These are phyloP conservation scores for Genyomyrus donnyi DNA, from an alignment of 2,113 vertebrate species.

Conservation along the genomic window DNA sequence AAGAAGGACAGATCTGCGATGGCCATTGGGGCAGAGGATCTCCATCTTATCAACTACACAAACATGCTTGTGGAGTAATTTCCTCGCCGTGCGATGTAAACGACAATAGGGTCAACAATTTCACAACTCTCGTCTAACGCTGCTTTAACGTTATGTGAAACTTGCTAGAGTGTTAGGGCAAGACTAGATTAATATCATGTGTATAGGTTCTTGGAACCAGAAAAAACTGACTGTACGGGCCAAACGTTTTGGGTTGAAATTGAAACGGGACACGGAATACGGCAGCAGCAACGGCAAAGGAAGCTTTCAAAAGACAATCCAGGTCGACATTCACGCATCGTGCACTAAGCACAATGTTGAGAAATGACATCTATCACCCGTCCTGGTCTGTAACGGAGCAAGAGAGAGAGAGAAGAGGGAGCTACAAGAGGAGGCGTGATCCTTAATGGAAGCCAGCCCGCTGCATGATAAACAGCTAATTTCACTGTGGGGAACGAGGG, in stretches of 20 bases:
- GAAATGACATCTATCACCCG: conserved; percentile 35
- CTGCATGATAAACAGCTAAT: conserved; percentile 49
- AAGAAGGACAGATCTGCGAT: background rate
- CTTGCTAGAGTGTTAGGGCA: background rate
- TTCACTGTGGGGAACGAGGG: conserved; percentile 46
- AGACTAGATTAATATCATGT: background rate
- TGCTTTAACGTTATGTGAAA: background rate
- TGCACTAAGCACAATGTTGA: conserved; percentile 16
- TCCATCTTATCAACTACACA: background rate
- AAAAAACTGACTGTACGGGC: background rate
- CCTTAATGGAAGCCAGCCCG: conserved; percentile 42
- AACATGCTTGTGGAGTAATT: background rate
- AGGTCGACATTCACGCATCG: conserved; percentile 14
- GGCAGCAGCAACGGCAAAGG: conserved; percentile 10
- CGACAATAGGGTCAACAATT: background rate
- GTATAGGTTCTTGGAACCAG: background rate
- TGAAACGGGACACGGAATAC: conserved; percentile 9
- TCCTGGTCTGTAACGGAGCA: conserved; percentile 20
- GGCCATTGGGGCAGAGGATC: background rate
- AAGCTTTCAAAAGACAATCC: conserved; percentile 30
- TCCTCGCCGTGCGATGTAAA: no score
- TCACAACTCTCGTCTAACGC: background rate
- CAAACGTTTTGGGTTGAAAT: background rate
- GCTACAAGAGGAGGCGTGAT: conserved; percentile 26
- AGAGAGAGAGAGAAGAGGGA: background rate